Base-by-base conservation (phyloP, 92 coral and sea anemone species). In the Epizoanthus illoricatus region DNA sequence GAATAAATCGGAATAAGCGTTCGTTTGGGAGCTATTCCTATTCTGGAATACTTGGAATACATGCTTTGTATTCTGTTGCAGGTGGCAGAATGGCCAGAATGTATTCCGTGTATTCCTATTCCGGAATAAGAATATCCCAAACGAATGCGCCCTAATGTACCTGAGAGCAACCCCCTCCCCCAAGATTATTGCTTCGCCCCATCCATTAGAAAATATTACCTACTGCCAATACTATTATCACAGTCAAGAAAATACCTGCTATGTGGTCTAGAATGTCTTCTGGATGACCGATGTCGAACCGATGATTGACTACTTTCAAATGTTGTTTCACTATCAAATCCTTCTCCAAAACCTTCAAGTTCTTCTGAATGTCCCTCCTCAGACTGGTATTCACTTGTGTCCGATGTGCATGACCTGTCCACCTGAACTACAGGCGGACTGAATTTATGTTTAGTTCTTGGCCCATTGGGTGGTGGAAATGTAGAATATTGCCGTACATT, bases 311-410 rank as follows among this genome's bases (percentile, higher is more conserved):
- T 88, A 19, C 88, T 93, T 74, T 89, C 91, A 69, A 92, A 83
- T 21, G 94, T 84, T 16, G 91, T 91, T 45, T 93, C 97, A 84
- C 89, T 91, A 87, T 93, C 91, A 49, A 88, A 86, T 43, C 90
- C 88, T 66, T 93, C 99, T 21, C 94, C 92, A 76, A 67, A 90
- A 11, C 97, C 99, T 79, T 95, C 92, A 90, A 85, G 86, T 61
- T 76, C 82, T 52, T 76, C 82, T 3, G 82, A 76, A 2, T 63
- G 82, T 3, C 98, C 98, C 84, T 94, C 95, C 40, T 96, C 99
- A n/a, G 97, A 94, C 80, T 93, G 98, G 69, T 91, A 96, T 81
- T 96, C 99, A 81, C 99, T 96, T n/a, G 99, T 96, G 72, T 96
- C 99, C 0, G 97, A 92, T 65, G 85, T 89, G 23, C 96, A 85